A percentile compares a stretch with the other conserved stretches of the same genome.
Conservation (phyloP, 1,140 invertebrate species). For the Apis mellifera region Amel_HAv3.1 CM009931.2:5753501-5754000, state of each 20-base stretch:
- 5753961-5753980: slow-evolving; percentile 41
- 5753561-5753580: not conserved
- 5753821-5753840: not conserved
- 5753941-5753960: slow-evolving; percentile 72
- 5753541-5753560: not conserved
- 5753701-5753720: not conserved
- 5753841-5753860: no score
- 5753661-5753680: no score
- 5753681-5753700: not conserved
- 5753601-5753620: not conserved
- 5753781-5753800: not conserved
- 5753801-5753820: not conserved
- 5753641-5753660: not conserved
- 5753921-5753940: slow-evolving; percentile 56
- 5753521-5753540: not conserved
- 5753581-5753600: not conserved
- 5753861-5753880: slow-evolving; percentile 6
- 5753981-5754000: slow-evolving; percentile 57
- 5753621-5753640: not conserved
- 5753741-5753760: no score
- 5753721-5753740: no score
- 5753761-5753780: no score
- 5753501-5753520: not conserved
- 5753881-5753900: slow-evolving; percentile 60
- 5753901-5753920: slow-evolving; percentile 52